A percentile compares a stretch with the other conserved stretches of the same genome.
Conservation (phyloP, 2,113 vertebrate species). For the Oreochromis aureus region DNA sequence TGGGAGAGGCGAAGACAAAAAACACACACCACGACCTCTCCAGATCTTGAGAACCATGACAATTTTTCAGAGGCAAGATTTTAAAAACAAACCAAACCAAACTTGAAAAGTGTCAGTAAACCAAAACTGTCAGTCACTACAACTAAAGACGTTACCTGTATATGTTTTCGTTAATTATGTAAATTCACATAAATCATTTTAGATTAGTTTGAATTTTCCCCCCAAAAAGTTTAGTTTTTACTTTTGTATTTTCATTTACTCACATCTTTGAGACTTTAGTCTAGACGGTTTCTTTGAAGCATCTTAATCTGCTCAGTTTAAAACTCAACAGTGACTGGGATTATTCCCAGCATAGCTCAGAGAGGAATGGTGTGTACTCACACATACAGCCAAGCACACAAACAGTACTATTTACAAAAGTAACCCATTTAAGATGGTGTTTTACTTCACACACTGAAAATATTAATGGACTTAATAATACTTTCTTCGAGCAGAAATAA, state of each 20-base stretch:
- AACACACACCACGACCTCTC: no score
- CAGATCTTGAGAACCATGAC: no score
- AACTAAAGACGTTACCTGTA: neutral
- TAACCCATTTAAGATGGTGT: neutral
- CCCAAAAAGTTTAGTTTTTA: neutral
- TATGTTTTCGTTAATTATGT: neutral
- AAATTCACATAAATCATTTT: neutral
- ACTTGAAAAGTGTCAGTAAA: neutral
- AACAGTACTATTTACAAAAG: neutral
- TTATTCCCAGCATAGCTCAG: neutral
- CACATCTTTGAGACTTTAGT: neutral
- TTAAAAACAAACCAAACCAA: neutral
- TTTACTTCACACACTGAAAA: neutral
- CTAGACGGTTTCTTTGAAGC: neutral
- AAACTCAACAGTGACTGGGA: neutral
- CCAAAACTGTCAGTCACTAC: neutral
- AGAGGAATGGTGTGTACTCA: neutral
- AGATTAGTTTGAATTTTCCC: neutral
- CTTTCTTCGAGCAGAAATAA: neutral
- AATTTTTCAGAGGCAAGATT: neutral
- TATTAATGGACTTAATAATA: neutral
- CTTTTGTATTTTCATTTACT: neutral
- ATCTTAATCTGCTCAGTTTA: neutral
- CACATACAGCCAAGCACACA: neutral
- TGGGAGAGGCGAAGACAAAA: no score